These are phyloP conservation scores for Moxostoma hubbsi DNA, from an alignment of 2,797 vertebrate genomes.

Conservation along the genomic window DNA sequence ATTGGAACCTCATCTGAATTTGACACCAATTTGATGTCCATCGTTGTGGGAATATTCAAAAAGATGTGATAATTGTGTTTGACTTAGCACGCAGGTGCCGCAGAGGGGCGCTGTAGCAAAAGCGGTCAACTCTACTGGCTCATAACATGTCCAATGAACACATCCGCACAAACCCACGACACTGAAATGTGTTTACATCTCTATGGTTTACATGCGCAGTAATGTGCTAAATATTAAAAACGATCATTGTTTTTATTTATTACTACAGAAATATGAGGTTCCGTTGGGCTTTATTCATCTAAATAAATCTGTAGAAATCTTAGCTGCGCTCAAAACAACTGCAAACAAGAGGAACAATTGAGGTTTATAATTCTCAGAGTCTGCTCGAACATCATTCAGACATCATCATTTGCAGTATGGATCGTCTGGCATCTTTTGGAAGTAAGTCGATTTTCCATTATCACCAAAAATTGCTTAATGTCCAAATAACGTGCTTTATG, in stretches of 20 bases:
- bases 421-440: constrained; percentile 76
- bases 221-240: neutral
- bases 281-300: neutral
- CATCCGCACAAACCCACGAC: neutral
- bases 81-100: neutral
- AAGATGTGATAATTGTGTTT: too few relatives aligned
- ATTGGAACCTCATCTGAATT: too few relatives aligned
- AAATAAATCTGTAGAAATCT: neutral
- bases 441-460: constrained; percentile 68
- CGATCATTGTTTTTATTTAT: neutral
- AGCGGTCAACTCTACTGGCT: neutral
- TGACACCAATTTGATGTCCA: too few relatives aligned
- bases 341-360: neutral
- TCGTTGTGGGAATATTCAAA: too few relatives aligned
- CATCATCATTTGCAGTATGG: constrained; percentile 66
- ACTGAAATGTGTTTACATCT: constrained; percentile 6
- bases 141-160: neutral
- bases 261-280: neutral
- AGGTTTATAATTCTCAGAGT: neutral
- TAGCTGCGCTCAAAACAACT: neutral
- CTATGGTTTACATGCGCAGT: constrained; percentile 10
- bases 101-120: neutral
- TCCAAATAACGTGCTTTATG: too few relatives aligned
- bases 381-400: neutral
- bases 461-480: too few relatives aligned